These are phyloP conservation scores for Jacana jacana DNA, from an alignment of 2,113 vertebrate genomes.

Conservation along the genomic window DNA sequence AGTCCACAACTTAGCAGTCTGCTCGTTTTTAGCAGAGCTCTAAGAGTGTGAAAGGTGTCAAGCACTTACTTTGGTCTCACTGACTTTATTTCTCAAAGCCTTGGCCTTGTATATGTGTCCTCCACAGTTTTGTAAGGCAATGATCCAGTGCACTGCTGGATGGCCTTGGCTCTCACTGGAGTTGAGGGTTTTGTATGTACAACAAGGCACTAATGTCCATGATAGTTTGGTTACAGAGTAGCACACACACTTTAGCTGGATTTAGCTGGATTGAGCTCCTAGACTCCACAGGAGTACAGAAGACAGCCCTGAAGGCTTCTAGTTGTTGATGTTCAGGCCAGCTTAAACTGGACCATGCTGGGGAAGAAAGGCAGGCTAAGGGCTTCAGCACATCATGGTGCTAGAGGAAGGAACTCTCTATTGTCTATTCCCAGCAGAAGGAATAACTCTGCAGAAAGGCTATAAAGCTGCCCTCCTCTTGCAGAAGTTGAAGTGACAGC, in stretches of 20 bases:
- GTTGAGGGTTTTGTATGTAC: neutral
- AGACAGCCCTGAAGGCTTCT: neutral
- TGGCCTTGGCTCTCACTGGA: neutral
- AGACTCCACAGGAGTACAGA: neutral
- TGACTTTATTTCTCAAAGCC: neutral
- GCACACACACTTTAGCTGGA: fast-evolving
- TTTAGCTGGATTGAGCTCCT: fast-evolving
- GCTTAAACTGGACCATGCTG: neutral
- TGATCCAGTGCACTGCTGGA: neutral
- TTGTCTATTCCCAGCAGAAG: neutral
- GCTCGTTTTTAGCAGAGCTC: neutral
- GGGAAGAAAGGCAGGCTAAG: neutral
- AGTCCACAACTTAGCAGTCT: neutral
- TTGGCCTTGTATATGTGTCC: neutral
- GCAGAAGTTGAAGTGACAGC: neutral
- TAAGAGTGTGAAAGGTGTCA: neutral
- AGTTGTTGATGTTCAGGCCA: neutral
- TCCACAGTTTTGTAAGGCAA: neutral
- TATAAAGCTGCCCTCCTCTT: neutral
- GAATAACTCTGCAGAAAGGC: neutral
- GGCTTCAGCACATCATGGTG: neutral
- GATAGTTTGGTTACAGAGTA: neutral
- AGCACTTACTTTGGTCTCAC: neutral
- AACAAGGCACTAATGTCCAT: neutral
- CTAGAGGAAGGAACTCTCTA: neutral